Percentiles rank a stretch among this genome's conserved stretches.
These are phyloP conservation scores for Pseudopipra pipra DNA, from an alignment of 2,113 vertebrate species.

Conservation along the genomic window DNA sequence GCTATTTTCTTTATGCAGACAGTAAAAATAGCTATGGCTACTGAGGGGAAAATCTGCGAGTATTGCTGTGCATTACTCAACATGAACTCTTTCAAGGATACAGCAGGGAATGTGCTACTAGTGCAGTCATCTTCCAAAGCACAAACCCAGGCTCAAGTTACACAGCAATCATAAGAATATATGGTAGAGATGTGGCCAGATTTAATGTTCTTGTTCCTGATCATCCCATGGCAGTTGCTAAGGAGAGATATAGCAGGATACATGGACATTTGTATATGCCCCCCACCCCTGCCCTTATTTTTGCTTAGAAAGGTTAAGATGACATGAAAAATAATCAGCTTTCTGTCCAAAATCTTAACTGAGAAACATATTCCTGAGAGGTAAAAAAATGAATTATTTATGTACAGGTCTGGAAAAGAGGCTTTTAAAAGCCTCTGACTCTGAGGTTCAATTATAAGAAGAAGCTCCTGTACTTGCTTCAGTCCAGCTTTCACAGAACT, in stretches of 20 bases:
- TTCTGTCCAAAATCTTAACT: background rate
- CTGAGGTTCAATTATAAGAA: background rate
- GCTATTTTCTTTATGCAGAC: constrained; percentile 34
- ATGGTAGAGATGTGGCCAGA: background rate
- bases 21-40: background rate
- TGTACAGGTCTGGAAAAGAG: background rate
- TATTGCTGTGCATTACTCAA: background rate
- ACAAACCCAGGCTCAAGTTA: background rate
- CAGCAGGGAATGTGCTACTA: background rate
- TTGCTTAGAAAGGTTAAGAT: background rate
- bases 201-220: background rate
- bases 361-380: background rate
- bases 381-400: background rate
- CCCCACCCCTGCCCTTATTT: background rate
- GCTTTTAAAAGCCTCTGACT: background rate
- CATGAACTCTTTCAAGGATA: background rate
- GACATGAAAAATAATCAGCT: background rate
- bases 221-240: background rate
- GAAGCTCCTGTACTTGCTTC: background rate
- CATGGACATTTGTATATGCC: accelerated
- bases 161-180: background rate
- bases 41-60: background rate
- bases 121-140: background rate
- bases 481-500: background rate
- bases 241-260: background rate